A percentile compares a stretch with the other conserved stretches of the same genome.
These are phyloP conservation scores for Amphipoea oculea DNA, from an alignment of 2,888 invertebrate species.

Conservation along the genomic window DNA sequence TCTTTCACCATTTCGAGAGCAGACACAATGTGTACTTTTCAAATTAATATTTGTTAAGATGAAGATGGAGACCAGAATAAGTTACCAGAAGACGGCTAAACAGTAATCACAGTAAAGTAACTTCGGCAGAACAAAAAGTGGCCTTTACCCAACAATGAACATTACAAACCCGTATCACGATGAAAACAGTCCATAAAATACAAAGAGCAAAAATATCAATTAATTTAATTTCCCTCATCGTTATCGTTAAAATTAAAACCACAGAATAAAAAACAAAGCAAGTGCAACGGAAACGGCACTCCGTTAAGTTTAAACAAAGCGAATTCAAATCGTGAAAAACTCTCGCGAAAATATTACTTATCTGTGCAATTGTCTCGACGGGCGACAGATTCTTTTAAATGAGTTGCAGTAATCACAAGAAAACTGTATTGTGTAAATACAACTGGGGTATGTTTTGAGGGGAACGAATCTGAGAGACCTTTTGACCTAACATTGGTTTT, in stretches of 20 bases:
- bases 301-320: conserved; percentile 66
- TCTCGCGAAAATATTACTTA: conserved; percentile 66
- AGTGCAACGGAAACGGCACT: conserved; percentile 71
- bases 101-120: not conserved
- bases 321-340: conserved; percentile 69
- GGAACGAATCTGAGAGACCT: not conserved
- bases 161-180: conserved; percentile 5
- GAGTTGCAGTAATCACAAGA: conserved; percentile 67
- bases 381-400: conserved; percentile 69
- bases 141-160: not conserved
- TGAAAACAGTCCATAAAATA: conserved; percentile 21
- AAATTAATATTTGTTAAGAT: not conserved
- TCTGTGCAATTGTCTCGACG: conserved; percentile 73
- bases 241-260: conserved; percentile 47
- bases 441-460: conserved; percentile 22
- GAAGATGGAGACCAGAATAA: too few species aligned
- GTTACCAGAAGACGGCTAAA: too few species aligned
- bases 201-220: conserved; percentile 37
- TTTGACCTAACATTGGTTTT: not conserved
- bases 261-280: conserved; percentile 52
- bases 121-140: not conserved
- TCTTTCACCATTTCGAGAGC: too few species aligned
- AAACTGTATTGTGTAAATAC: conserved; percentile 32
- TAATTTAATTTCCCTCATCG: conserved; percentile 25
- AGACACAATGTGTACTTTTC: not conserved